These are phyloP conservation scores for Coilia nasus DNA, from an alignment of 2,797 vertebrate genomes.

Conservation along the genomic window DNA sequence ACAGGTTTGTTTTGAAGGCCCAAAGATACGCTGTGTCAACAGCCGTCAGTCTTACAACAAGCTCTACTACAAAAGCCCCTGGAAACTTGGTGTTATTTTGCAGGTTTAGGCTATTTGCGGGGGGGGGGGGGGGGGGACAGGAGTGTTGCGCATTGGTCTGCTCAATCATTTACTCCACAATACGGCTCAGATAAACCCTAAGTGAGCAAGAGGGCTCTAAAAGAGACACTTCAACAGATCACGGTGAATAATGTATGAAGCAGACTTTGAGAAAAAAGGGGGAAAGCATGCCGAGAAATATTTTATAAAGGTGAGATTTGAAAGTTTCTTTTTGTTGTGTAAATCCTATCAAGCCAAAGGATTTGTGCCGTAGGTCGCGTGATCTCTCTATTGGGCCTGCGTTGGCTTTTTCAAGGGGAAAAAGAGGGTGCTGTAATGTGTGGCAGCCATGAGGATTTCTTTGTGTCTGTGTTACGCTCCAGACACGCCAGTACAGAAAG, in stretches of 20 bases:
- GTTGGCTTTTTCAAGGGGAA: slow-evolving; percentile 49
- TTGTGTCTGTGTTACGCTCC: too few species aligned
- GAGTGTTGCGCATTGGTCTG: slow-evolving; percentile 39
- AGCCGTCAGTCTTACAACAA: neutral
- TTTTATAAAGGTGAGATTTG: slow-evolving; percentile 52
- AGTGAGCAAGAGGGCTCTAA: slow-evolving; percentile 54
- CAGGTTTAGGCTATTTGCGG: slow-evolving; percentile 1
- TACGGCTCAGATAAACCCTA: slow-evolving; percentile 57
- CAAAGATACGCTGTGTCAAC: neutral
- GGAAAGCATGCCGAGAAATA: slow-evolving; percentile 53
- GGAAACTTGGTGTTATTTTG: neutral
- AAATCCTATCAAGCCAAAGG: slow-evolving; percentile 58
- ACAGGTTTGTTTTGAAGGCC: slow-evolving; percentile 2
- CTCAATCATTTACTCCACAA: slow-evolving; percentile 60
- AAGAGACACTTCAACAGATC: slow-evolving; percentile 58
- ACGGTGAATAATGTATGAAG: slow-evolving; percentile 64
- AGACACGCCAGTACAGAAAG: too few species aligned
- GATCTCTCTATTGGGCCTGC: slow-evolving; percentile 32
- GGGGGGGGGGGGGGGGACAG: neutral
- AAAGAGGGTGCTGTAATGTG: neutral
- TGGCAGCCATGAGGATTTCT: neutral
- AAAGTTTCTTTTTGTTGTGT: slow-evolving; percentile 38
- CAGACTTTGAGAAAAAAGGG: slow-evolving; percentile 48
- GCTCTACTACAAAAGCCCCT: slow-evolving; percentile 12
- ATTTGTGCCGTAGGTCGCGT: slow-evolving; percentile 51